These are phyloP conservation scores for Panonychus citri DNA, from an alignment of 1,140 invertebrate species.

Conservation along the genomic window DNA sequence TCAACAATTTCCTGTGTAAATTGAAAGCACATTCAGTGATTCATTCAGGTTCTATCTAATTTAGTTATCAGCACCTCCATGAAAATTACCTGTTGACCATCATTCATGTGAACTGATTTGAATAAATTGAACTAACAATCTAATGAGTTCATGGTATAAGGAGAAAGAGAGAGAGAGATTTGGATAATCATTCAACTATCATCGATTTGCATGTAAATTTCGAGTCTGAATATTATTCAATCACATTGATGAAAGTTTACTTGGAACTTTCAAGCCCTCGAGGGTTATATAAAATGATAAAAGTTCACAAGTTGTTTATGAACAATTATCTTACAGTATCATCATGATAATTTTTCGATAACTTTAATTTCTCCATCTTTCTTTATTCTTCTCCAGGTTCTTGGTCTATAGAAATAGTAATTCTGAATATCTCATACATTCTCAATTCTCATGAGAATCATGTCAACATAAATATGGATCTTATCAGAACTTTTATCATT, in stretches of 20 bases:
- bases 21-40: background rate
- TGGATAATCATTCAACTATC: background rate
- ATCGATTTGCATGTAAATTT: background rate
- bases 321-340: background rate
- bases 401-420: background rate
- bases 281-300: background rate
- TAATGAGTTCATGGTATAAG: background rate
- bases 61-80: background rate
- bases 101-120: background rate
- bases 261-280: background rate
- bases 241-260: background rate
- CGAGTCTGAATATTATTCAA: background rate
- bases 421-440: background rate
- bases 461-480: too few species aligned
- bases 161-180: background rate
- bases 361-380: background rate
- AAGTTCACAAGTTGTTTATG: background rate
- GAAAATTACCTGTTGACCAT: background rate
- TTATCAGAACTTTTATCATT: too few species aligned
- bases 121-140: background rate
- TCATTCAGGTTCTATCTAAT: background rate
- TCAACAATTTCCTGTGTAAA: background rate
- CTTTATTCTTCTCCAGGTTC: background rate
- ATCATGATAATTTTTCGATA: background rate
- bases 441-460: background rate